These are phyloP conservation scores for Silvanus unidentatus DNA, from an alignment of 2,888 invertebrate species.

Conservation along the genomic window DNA sequence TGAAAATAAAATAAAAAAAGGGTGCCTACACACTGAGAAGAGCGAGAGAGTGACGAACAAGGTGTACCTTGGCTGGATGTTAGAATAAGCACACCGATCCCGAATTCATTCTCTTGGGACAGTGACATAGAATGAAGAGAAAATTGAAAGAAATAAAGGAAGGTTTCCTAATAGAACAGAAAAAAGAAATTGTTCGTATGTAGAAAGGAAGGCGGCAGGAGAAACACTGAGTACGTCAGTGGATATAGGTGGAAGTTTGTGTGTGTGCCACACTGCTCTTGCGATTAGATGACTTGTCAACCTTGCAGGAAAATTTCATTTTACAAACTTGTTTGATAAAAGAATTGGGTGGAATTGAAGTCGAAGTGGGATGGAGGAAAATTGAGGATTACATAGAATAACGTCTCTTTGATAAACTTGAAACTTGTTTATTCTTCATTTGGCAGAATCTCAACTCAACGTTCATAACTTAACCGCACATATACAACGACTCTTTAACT, in stretches of 20 bases:
- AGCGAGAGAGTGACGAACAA: no score
- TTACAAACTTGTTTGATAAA: conserved; percentile 54
- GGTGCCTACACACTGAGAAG: no score
- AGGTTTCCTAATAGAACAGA: conserved; percentile 42
- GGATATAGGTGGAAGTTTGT: not conserved
- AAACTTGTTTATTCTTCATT: conserved; percentile 38
- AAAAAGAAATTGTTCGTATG: conserved; percentile 42
- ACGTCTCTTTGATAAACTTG: conserved; percentile 40
- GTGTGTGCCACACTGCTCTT: conserved; percentile 28
- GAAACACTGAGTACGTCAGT: no score
- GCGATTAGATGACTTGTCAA: conserved; percentile 55
- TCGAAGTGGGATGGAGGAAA: conserved; percentile 40
- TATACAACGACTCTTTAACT: no score
- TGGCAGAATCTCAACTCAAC: conserved; percentile 13
- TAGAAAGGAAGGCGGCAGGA: conserved; percentile 27
- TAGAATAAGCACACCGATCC: conserved; percentile 3
- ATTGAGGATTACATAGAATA: conserved; percentile 37
- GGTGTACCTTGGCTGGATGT: no score
- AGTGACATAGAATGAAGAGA: conserved; percentile 47
- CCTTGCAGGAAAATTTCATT: conserved; percentile 54
- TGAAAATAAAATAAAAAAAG: no score
- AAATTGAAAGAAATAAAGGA: conserved; percentile 50
- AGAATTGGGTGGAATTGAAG: conserved; percentile 53
- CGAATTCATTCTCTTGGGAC: conserved; percentile 31
- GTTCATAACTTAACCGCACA: conserved; percentile 4